These are phyloP conservation scores for Bombus turneri DNA, from an alignment of 1,140 invertebrate genomes.

Conservation along the genomic window DNA sequence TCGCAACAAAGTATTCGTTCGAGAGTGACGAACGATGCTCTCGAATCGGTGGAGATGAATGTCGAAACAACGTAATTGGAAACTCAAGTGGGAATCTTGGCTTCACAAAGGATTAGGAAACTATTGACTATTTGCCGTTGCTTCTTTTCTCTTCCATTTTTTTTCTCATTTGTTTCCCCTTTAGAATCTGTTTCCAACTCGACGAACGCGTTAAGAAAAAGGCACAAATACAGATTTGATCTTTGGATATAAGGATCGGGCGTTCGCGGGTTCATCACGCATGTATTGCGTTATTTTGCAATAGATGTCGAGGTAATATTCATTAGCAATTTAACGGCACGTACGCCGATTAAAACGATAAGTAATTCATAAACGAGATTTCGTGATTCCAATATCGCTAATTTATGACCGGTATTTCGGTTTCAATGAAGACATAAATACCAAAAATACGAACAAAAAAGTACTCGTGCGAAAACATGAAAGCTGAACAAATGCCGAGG, in stretches of 20 bases:
- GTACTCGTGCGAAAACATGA: neutral
- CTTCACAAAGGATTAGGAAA: slow-evolving; percentile 6
- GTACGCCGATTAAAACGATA: slow-evolving; percentile 31
- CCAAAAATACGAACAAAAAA: slow-evolving; percentile 7
- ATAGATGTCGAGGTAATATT: neutral
- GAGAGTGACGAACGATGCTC: slow-evolving; percentile 42
- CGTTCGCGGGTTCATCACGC: too few species aligned
- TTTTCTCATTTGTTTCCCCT: neutral
- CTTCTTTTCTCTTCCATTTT: neutral
- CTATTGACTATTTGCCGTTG: slow-evolving; percentile 3
- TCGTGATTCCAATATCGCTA: slow-evolving; percentile 25
- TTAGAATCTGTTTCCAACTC: neutral
- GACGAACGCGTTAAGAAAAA: neutral
- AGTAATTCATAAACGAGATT: slow-evolving; percentile 53
- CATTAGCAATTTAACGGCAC: slow-evolving; percentile 36
- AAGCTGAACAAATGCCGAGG: neutral
- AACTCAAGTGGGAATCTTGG: neutral
- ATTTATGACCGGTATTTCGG: slow-evolving; percentile 36
- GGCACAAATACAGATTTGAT: neutral
- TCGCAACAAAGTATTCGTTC: slow-evolving; percentile 28
- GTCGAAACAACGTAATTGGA: slow-evolving; percentile 47
- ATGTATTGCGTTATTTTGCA: neutral
- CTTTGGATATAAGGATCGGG: neutral
- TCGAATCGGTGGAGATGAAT: slow-evolving; percentile 34
- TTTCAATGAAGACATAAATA: slow-evolving; percentile 16